Evolutionary conservation across 1,140 invertebrate species (phyloP).

Genomic region (Cepaea nemoralis): DNA sequence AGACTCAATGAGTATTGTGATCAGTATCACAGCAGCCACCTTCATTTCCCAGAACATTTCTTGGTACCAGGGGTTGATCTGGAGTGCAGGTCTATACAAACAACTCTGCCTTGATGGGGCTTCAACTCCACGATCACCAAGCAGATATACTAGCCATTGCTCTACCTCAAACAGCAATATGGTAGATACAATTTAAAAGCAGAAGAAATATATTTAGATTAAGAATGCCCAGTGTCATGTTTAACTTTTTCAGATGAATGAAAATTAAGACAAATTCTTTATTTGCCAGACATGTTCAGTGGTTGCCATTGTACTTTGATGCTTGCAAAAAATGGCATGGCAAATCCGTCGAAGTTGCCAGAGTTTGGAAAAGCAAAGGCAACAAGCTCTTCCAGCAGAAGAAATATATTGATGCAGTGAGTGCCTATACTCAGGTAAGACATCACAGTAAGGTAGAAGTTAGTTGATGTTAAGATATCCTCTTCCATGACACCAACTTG

Average conservation of each 20-base stretch:
- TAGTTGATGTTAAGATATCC: no score
- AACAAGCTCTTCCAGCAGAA: slow-evolving; percentile 36
- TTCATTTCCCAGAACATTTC: no score
- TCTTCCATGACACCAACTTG: no score
- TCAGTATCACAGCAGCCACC: no score
- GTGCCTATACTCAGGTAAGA: slow-evolving; percentile 39
- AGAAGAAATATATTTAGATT: neutral
- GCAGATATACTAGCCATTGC: no score
- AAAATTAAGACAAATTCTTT: no score
- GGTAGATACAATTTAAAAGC: neutral
- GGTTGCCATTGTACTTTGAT: slow-evolving; percentile 33
- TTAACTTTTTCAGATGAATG: neutral
- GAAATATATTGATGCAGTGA: slow-evolving; percentile 18
- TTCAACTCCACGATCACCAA: neutral
- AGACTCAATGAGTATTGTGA: no score
- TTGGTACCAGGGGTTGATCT: no score
- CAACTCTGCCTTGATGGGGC: no score
- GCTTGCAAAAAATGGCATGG: slow-evolving; percentile 29
- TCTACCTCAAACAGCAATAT: neutral
- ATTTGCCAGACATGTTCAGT: slow-evolving; percentile 21
- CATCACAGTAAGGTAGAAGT: no score
- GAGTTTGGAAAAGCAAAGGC: slow-evolving; percentile 32
- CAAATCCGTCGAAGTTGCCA: slow-evolving; percentile 23
- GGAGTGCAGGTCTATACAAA: no score
- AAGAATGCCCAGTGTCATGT: neutral